Evolutionary conservation across 2,888 invertebrate species (phyloP), one percentile per base, ranked within the genome.

Genomic region (Dolichopus griseipennis): DNA sequence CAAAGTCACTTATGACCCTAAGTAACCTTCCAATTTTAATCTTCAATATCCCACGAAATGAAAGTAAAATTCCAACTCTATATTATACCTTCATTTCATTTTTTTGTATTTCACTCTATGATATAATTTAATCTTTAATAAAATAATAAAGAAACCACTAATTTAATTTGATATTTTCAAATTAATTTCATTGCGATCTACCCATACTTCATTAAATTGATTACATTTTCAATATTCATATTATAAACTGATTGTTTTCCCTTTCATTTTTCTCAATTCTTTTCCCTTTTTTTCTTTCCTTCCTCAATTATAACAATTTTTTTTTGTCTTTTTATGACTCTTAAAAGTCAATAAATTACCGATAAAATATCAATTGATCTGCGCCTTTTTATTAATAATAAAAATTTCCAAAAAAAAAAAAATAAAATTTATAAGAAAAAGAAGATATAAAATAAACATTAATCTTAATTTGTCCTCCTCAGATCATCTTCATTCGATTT

Each of bases 401-500:
- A 18, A 6, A 52, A 15, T 18, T 12, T 5, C 9, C 9, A 9
- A 41, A 41, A 41, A 41, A 41, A 41, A 41, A 41, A 41, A 41
- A 2, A 5, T n/a, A n/a, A n/a, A n/a, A n/a, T n/a, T n/a, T n/a
- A n/a, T n/a, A n/a, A 41, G 8, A 41, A 41, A 15, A 41, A 41
- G 1, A 41, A 41, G 15, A 18, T 4, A 52, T 18, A 18, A n/a
- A 9, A 52, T 12, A 18, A 52, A 52, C 52, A 52, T 52, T 52
- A 52, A 52, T 52, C 52, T 52, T 52, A 52, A 52, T 52, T 52
- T 52, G 52, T 52, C 52, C 52, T 52, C 52, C 52, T 15, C 52
- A 37, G 37, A 37, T 37, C 12, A 37, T 10, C 37, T 37, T 37
- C 12, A 10, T 10, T 2, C 37, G 37, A 4, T 34, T 37, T 37